Base-by-base conservation (phyloP, 2,113 vertebrate species). In the Ceyx melanurus region DNA sequence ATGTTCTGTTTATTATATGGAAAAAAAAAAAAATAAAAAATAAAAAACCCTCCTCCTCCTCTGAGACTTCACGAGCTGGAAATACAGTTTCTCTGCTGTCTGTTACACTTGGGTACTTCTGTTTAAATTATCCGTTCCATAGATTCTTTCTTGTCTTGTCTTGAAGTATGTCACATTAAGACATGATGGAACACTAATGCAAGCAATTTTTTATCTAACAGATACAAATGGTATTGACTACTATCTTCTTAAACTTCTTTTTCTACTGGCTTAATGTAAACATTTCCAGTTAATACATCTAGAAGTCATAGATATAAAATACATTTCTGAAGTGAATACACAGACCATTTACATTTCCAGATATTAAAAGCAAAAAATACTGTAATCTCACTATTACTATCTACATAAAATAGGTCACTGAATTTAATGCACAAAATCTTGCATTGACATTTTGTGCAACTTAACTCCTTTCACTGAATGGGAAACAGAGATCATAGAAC, bases 91-190 rank as follows among this genome's bases (percentile, higher is more conserved):
- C 51, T 91, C 48, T 74, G 60, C 82, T 89, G 42, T 79, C 62
- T 93, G 57, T 87, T 74, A 50, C 77, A 80, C 42, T 92, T 91
- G 70, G 56, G 60, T 94, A 96, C 89, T 94, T 72, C 48, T 87
- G 45, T 43, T 92, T 88, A 95, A 94, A 92, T 93, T 60, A 90
- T 61, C 85, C 62, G n/a, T 61, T 84, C n/a, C 67, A 80, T 83
- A 67, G 61, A 93, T 91, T 85, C 53, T 31, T 72, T 50, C 51
- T 95, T 82, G 62, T 95, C 22, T 92, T 80, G 60, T 51, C 85
- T 94, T 95, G 68, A 77, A 85, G 65, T 57, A 53, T 93, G 91
- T 94, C 94, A 94, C 82, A 94, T 87, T 93, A 89, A 87, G 84
- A 85, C 75, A 74, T 42, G 85, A 86, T 78, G 50, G n/a, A 91